Base-by-base conservation (phyloP, 2,888 invertebrate genomes). In the Aphidoletes aphidimyza region DNA sequence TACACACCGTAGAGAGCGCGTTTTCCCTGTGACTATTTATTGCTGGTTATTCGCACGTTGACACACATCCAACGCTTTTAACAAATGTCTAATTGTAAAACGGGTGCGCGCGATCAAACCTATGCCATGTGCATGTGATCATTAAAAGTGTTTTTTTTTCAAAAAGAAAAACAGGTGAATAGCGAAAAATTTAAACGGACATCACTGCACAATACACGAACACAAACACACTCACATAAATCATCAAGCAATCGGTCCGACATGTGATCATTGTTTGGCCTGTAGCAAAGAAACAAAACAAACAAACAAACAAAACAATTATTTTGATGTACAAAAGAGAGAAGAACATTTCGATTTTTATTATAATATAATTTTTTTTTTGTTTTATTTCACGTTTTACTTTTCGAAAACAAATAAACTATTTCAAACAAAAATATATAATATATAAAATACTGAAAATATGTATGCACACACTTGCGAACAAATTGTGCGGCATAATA, bases 221-320 rank as follows among this genome's bases (percentile, higher is more conserved):
- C 22, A 54, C 22, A 3, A 11, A 26, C 54, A 54, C 54, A 11
- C 30, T 69, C 11, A 14, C 69, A 69, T 69, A 69, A n/a, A n/a
- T n/a, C n/a, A n/a, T n/a, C n/a, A n/a, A n/a, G 26, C 69, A 69
- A 69, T 69, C 30, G 69, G n/a, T 69, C 69, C 69, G n/a, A 69
- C 30, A 69, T 69, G 69, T 69, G 69, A 69, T 69, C 69, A 69
- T 69, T 69, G 69, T 69, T 69, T 69, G 69, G 34, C 69, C n/a
- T n/a, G n/a, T n/a, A n/a, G n/a, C n/a, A n/a, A n/a, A n/a, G n/a
- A n/a, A n/a, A n/a, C n/a, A n/a, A n/a, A n/a, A n/a, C n/a, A n/a
- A n/a, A n/a, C n/a, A n/a, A n/a, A n/a, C n/a, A n/a, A n/a, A n/a
- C n/a, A n/a, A n/a, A n/a, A n/a, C n/a, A n/a, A n/a, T n/a, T n/a